A percentile compares a stretch with the other conserved stretches of the same genome.
These are phyloP conservation scores for Taurulus bubalis DNA, from an alignment of 2,113 vertebrate genomes.

Conservation along the genomic window DNA sequence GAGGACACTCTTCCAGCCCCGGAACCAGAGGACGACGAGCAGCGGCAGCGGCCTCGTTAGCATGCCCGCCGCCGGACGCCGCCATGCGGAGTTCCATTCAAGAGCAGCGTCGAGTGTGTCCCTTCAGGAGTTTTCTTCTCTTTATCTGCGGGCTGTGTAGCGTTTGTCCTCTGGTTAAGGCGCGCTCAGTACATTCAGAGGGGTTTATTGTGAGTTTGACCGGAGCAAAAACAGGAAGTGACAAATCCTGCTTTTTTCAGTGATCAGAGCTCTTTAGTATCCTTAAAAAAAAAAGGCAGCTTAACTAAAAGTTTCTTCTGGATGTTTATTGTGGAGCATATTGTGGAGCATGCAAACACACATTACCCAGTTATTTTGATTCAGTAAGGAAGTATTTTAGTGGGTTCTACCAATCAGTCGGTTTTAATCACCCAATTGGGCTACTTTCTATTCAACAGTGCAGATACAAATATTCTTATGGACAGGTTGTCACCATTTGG, in stretches of 20 bases:
- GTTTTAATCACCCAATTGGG: not conserved
- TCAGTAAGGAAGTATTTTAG: not conserved
- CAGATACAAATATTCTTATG: not conserved
- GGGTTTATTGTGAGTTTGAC: slow-evolving; percentile 11
- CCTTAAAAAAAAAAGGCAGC: slow-evolving; percentile 20
- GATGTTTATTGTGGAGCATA: not conserved
- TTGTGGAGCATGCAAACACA: not conserved
- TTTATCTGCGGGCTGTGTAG: slow-evolving; percentile 23
- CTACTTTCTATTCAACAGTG: not conserved
- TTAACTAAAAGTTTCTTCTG: slow-evolving; percentile 16
- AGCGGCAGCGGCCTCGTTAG: slow-evolving; percentile 39
- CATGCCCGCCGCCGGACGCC: slow-evolving; percentile 4
- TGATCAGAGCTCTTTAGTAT: too few species aligned
- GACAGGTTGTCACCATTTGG: not conserved
- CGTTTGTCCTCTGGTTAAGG: slow-evolving; percentile 31
- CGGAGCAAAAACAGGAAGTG: slow-evolving; percentile 43
- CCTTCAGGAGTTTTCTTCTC: slow-evolving; percentile 32
- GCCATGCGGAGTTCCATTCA: slow-evolving; percentile 4
- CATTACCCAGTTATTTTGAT: not conserved
- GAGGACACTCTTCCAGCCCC: slow-evolving; percentile 55
- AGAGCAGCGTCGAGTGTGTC: slow-evolving; percentile 18
- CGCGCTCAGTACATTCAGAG: not conserved
- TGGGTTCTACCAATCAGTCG: not conserved
- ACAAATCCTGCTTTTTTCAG: slow-evolving; percentile 38
- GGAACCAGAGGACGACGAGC: slow-evolving; percentile 49